These are phyloP conservation scores for Liasis olivaceus DNA, from an alignment of 2,797 vertebrate species.

Conservation along the genomic window DNA sequence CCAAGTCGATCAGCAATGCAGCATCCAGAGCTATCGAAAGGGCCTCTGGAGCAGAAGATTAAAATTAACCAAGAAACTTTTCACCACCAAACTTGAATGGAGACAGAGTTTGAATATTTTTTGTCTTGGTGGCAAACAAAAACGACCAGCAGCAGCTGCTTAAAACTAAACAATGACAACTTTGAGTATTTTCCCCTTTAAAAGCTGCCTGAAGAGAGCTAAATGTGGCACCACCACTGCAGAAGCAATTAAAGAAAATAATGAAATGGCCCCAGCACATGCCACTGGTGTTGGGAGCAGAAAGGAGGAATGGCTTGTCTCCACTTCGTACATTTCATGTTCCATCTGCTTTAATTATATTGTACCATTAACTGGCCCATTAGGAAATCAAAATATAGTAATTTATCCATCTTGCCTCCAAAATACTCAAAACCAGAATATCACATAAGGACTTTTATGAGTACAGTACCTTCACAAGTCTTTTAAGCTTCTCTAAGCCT, in stretches of 20 bases:
- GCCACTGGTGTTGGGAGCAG: background rate
- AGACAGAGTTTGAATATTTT: background rate
- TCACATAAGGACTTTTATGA: background rate
- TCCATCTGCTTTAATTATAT: conserved; percentile 24
- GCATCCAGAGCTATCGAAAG: background rate
- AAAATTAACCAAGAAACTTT: background rate
- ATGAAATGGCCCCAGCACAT: background rate
- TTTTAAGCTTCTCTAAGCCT: background rate
- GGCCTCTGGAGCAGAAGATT: background rate
- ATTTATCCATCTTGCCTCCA: background rate
- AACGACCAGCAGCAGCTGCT: background rate
- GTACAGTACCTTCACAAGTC: background rate
- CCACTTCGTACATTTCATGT: conserved; percentile 7
- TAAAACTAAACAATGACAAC: conserved; percentile 22
- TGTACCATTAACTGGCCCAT: conserved; percentile 26
- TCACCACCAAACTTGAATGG: background rate
- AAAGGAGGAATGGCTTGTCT: background rate
- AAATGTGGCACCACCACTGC: conserved; percentile 17
- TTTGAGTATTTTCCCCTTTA: conserved; percentile 1
- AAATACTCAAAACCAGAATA: background rate
- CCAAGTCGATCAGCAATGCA: background rate
- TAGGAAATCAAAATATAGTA: conserved; percentile 17
- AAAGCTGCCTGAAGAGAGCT: background rate
- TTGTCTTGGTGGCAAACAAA: background rate
- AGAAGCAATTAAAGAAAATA: conserved; percentile 24